These are phyloP conservation scores for Ochotona princeps DNA, from an alignment of 2,113 vertebrate species.

Conservation along the genomic window DNA sequence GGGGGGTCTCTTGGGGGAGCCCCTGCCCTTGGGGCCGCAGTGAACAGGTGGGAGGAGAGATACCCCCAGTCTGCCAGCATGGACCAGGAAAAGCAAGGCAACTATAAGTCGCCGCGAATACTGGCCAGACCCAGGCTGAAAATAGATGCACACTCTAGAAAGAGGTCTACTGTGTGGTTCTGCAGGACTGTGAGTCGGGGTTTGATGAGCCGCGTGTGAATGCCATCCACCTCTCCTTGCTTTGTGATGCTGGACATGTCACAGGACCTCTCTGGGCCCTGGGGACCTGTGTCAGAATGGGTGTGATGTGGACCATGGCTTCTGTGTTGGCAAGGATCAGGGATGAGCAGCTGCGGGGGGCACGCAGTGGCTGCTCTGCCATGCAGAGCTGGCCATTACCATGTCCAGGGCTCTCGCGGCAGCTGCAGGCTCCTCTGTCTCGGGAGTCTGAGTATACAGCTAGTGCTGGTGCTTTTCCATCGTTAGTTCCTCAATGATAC, in stretches of 20 bases:
- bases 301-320: neutral
- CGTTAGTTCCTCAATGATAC: neutral
- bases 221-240: neutral
- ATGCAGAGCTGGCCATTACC: neutral
- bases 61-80: neutral
- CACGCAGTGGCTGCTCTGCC: fast-evolving
- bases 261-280: neutral
- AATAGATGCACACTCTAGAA: neutral
- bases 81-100: neutral
- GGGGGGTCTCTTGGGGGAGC: no score
- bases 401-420: fast-evolving
- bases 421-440: neutral
- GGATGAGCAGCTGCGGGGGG: neutral
- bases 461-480: neutral
- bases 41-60: no score
- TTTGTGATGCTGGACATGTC: neutral
- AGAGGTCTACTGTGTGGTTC: neutral
- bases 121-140: neutral
- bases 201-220: neutral
- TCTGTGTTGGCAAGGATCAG: neutral
- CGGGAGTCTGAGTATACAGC: neutral
- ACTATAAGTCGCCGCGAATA: neutral
- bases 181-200: neutral
- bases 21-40: no score
- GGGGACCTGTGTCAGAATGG: neutral